phyloP scores from a whole-genome alignment of 2,113 vertebrate genomes.

The Mormoops blainvillei region DNA sequence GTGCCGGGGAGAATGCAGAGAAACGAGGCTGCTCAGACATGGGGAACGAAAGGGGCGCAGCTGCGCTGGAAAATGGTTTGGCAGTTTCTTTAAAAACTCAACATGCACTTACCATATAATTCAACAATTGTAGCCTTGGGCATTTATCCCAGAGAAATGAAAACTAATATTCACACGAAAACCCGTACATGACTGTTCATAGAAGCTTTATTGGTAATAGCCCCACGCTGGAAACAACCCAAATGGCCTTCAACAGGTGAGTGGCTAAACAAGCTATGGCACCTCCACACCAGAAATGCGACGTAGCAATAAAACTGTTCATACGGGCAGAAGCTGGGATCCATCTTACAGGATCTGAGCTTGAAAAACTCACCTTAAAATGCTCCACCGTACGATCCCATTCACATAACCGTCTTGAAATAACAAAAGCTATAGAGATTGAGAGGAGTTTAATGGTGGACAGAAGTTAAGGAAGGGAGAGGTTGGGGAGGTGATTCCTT shows the following conservation, averaged over 20 bases:
- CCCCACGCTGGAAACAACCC: not conserved
- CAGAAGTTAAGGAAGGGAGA: not conserved
- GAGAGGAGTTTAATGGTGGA: not conserved
- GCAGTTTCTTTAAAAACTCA: constrained; percentile 3
- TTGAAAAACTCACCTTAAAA: not conserved
- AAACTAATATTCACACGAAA: constrained; percentile 44
- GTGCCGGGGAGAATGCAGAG: not conserved
- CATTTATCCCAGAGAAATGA: constrained; percentile 39
- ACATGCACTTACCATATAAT: not conserved
- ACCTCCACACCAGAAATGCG: not conserved
- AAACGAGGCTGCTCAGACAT: not conserved
- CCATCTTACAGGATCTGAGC: not conserved
- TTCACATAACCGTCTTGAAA: not conserved
- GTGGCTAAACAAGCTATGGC: not conserved
- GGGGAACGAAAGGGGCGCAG: not conserved
- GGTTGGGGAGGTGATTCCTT: too few species aligned
- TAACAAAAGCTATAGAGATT: not conserved
- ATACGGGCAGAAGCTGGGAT: not conserved
- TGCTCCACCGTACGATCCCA: not conserved
- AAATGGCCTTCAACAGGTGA: constrained; percentile 34
- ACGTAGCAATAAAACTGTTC: not conserved
- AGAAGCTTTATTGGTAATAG: constrained; percentile 6
- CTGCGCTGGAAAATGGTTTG: not conserved
- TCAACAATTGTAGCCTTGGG: not conserved
- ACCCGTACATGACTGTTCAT: not conserved